Percentiles rank a stretch among this genome's conserved stretches.
Evolutionary conservation across 53 echinoderm and acorn worm genomes (phyloP).

Genomic region (Paelopatides confundens): DNA sequence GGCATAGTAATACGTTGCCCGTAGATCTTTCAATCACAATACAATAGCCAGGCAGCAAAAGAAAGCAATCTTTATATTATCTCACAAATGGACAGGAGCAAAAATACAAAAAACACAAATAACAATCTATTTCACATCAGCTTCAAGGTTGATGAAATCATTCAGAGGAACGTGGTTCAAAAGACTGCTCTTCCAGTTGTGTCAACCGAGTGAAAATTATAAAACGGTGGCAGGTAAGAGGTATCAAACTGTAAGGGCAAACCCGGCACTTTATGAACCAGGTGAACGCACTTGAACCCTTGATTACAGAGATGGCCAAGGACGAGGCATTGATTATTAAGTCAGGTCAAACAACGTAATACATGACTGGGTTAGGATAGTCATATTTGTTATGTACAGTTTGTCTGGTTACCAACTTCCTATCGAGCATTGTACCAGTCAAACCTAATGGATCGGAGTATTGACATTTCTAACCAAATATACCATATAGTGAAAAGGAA

Average conservation of each 20-base stretch:
- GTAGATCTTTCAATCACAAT: too few species aligned
- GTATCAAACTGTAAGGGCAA: background rate
- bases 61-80: too few species aligned
- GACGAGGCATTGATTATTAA: background rate
- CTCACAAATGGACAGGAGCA: background rate
- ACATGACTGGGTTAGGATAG: constrained; percentile 13
- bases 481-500: too few species aligned
- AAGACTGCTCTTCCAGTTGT: background rate
- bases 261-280: background rate
- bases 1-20: too few species aligned
- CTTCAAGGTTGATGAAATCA: constrained; percentile 12
- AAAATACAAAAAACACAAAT: background rate
- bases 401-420: too few species aligned
- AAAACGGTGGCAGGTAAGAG: background rate
- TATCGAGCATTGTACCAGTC: too few species aligned
- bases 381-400: too few species aligned
- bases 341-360: background rate
- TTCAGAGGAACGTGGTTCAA: constrained; percentile 3
- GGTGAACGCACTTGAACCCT: background rate
- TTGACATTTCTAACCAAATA: too few species aligned
- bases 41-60: too few species aligned
- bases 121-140: background rate
- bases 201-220: constrained; percentile 15
- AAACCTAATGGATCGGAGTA: too few species aligned
- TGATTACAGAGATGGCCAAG: background rate